A percentile compares a stretch with the other conserved stretches of the same genome.
These are phyloP conservation scores for Eulemur macaco DNA, from an alignment of 2,113 vertebrate genomes.

Conservation along the genomic window DNA sequence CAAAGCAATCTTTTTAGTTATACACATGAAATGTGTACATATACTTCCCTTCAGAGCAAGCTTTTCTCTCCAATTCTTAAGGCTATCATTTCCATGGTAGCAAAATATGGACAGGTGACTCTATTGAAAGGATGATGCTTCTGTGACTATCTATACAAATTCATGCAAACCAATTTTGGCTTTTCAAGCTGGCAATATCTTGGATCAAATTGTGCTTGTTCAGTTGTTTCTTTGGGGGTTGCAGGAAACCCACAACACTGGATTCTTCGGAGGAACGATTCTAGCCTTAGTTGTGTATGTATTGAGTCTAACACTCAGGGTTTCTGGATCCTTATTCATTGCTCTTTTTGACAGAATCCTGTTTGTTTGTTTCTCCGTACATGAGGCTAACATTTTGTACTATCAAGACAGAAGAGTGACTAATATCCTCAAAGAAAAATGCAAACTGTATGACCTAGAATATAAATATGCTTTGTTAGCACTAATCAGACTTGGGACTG, in stretches of 20 bases:
- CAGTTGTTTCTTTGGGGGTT: not conserved
- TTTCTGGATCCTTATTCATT: not conserved
- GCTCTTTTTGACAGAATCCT: not conserved
- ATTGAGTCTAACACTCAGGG: not conserved
- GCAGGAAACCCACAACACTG: not conserved
- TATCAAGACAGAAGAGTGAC: constrained; percentile 44
- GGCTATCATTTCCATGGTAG: not conserved
- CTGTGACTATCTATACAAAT: not conserved
- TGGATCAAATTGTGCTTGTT: not conserved
- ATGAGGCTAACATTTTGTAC: constrained; percentile 9
- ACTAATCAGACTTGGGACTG: constrained; percentile 38
- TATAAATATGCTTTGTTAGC: constrained; percentile 65
- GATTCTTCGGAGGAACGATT: not conserved
- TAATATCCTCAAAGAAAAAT: constrained; percentile 58
- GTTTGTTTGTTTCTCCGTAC: not conserved
- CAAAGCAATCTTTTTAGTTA: not conserved
- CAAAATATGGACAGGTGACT: not conserved
- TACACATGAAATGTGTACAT: not conserved
- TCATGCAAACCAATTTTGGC: not conserved
- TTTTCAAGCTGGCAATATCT: not conserved
- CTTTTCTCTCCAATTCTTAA: not conserved
- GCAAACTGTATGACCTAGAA: constrained; percentile 48
- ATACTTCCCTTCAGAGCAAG: not conserved
- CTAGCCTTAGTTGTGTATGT: not conserved
- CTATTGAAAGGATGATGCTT: not conserved